phyloP scores from a whole-genome alignment of 2,888 invertebrate species.

The Lasioglossum vierecki region DNA sequence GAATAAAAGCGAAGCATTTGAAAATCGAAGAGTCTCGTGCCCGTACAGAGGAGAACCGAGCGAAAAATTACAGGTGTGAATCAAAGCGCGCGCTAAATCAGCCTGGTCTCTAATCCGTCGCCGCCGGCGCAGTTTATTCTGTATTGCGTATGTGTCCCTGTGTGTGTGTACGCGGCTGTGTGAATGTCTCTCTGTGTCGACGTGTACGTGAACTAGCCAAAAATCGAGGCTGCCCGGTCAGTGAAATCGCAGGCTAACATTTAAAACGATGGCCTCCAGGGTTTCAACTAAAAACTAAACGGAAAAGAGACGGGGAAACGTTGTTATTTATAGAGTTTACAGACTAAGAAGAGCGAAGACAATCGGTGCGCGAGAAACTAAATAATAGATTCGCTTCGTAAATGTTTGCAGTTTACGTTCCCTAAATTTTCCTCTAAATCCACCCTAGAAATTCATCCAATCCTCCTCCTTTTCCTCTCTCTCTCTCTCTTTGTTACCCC shows the following conservation, averaged over 20 bases:
- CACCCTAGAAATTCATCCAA: neutral
- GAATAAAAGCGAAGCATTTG: constrained; percentile 54
- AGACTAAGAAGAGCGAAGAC: constrained; percentile 60
- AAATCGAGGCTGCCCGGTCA: neutral
- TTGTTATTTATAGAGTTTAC: constrained; percentile 51
- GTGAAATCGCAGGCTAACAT: neutral
- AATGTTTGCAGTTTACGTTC: constrained; percentile 25
- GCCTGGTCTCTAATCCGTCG: constrained; percentile 35
- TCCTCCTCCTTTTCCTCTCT: neutral
- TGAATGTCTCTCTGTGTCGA: neutral
- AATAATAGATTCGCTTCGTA: constrained; percentile 52
- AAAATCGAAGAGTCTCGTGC: constrained; percentile 38
- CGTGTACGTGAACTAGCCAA: neutral
- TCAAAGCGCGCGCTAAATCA: constrained; percentile 47
- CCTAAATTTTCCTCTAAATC: neutral
- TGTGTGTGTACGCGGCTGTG: neutral
- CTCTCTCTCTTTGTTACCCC: neutral
- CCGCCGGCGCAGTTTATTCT: neutral
- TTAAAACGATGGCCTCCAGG: neutral
- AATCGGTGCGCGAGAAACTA: constrained; percentile 62
- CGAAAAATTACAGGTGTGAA: constrained; percentile 50
- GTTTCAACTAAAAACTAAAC: constrained; percentile 43
- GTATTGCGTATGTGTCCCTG: neutral
- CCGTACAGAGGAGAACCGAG: constrained; percentile 44
- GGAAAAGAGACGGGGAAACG: constrained; percentile 24